phyloP scores from a whole-genome alignment of 2,797 vertebrate species.

The Rhyacichthys aspro region DNA sequence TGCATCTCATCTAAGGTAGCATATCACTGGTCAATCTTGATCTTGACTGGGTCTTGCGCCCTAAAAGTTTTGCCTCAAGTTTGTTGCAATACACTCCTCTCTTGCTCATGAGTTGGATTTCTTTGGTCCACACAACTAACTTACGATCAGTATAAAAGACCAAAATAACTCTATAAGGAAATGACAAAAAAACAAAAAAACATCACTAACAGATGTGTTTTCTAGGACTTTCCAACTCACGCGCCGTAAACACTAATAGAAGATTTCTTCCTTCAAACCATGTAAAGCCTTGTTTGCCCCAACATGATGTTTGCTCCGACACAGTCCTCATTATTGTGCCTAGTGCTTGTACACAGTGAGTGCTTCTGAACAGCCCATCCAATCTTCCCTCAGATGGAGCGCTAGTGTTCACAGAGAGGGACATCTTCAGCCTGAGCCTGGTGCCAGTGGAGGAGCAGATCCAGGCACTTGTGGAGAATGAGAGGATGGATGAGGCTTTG shows the following conservation, averaged over 20 bases:
- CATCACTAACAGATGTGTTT: too few relatives aligned
- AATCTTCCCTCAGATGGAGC: conserved; percentile 66
- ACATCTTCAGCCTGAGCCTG: conserved; percentile 66
- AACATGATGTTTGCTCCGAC: conserved; percentile 24
- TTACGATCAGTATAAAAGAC: too few relatives aligned
- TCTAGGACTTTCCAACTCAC: conserved; percentile 6
- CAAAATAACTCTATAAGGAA: too few relatives aligned
- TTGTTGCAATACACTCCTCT: too few relatives aligned
- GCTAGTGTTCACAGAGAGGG: conserved; percentile 70
- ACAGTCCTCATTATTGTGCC: conserved; percentile 34
- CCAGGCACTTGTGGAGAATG: conserved; percentile 55
- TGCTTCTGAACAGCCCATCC: conserved; percentile 25
- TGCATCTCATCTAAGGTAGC: too few relatives aligned
- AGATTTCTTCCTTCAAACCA: too few relatives aligned
- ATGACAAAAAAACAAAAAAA: too few relatives aligned
- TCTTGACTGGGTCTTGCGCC: too few relatives aligned
- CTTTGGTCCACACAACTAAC: too few relatives aligned
- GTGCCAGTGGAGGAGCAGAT: conserved; percentile 72
- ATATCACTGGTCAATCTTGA: too few relatives aligned
- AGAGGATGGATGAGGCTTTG: conserved; percentile 70
- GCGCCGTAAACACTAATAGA: conserved; percentile 12
- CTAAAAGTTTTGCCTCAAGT: too few relatives aligned
- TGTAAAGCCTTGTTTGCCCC: conserved; percentile 13
- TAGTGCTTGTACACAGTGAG: conserved; percentile 21
- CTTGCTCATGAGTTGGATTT: too few relatives aligned